A percentile compares a stretch with the other conserved stretches of the same genome.
These are phyloP conservation scores for Sycophila sp. DNA, from an alignment of 1,140 invertebrate genomes.

Conservation along the genomic window DNA sequence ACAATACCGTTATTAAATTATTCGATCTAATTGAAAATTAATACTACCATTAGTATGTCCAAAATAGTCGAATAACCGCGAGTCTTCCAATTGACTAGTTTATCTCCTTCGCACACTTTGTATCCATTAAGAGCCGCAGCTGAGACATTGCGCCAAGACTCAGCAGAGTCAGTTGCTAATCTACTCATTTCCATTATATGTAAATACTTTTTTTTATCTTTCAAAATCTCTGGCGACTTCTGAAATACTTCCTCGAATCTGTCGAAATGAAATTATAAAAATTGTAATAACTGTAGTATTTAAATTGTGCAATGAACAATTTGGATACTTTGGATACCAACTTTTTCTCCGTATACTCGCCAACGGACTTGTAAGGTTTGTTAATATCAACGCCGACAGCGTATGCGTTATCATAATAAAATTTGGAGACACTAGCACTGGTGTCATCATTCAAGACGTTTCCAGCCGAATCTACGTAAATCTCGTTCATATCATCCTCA, in stretches of 20 bases:
- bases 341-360: conserved; percentile 58
- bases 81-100: conserved; percentile 70
- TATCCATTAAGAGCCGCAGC: conserved; percentile 59
- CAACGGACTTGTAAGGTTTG: conserved; percentile 54
- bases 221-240: conserved; percentile 32
- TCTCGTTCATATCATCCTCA: background rate
- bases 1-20: conserved; percentile 6
- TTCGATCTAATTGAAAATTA: background rate
- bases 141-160: conserved; percentile 70
- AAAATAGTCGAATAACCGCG: conserved; percentile 71
- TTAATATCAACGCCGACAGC: conserved; percentile 39
- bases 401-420: conserved; percentile 38
- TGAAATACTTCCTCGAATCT: conserved; percentile 40
- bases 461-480: conserved; percentile 28
- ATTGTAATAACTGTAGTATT: background rate
- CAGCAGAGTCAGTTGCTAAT: conserved; percentile 66
- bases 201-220: conserved; percentile 57
- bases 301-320: background rate
- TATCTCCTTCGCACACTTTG: conserved; percentile 68
- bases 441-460: conserved; percentile 1
- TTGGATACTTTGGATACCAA: conserved; percentile 26
- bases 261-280: background rate
- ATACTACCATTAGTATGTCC: conserved; percentile 67
- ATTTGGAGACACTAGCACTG: conserved; percentile 59
- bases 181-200: conserved; percentile 64